Evolutionary conservation across 2,888 invertebrate genomes (phyloP).

Genomic region (Cantharis lateralis): DNA sequence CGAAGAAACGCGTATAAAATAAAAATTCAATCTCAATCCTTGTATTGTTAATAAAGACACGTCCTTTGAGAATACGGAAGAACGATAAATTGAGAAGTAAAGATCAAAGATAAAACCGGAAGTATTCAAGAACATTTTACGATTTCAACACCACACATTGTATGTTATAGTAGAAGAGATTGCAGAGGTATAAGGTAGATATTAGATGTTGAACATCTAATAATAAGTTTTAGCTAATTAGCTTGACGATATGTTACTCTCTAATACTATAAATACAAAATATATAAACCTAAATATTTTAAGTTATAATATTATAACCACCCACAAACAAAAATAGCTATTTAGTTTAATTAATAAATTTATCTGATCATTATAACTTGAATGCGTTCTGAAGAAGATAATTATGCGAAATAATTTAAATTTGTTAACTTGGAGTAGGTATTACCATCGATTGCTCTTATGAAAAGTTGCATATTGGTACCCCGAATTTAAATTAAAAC

Average conservation of each 20-base stretch:
- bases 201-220: neutral
- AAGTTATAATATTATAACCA: neutral
- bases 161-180: neutral
- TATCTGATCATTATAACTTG: neutral
- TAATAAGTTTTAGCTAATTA: neutral
- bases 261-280: neutral
- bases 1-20: neutral
- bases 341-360: neutral
- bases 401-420: neutral
- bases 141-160: neutral
- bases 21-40: neutral
- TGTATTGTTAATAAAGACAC: neutral
- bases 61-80: constrained; percentile 1
- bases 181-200: neutral
- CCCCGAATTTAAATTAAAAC: neutral
- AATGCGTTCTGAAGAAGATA: neutral
- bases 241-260: neutral
- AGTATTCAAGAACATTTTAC: neutral
- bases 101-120: neutral
- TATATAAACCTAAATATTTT: neutral
- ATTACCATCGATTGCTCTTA: neutral
- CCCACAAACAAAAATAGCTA: neutral
- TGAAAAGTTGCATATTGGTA: neutral
- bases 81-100: neutral
- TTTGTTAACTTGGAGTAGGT: neutral